A percentile compares a stretch with the other conserved stretches of the same genome.
Evolutionary conservation across 1,140 invertebrate genomes (phyloP).

Genomic region (Hycleus cichorii): DNA sequence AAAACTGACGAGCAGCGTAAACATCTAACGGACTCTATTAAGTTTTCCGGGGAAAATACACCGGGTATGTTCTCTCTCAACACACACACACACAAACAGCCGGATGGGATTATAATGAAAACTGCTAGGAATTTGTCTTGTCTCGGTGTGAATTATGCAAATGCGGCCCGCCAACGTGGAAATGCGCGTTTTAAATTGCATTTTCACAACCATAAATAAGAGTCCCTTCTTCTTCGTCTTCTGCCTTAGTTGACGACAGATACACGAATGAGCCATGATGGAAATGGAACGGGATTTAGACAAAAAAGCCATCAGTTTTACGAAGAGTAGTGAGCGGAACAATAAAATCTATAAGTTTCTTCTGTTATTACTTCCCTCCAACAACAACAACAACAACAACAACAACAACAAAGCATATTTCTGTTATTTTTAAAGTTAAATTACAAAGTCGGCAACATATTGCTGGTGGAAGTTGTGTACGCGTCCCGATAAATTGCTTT

Average conservation of each 20-base stretch:
- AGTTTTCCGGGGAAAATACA: slow-evolving; percentile 26
- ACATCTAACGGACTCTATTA: slow-evolving; percentile 33
- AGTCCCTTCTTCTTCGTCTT: slow-evolving; percentile 7
- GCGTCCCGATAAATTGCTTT: slow-evolving; percentile 3
- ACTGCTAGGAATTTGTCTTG: slow-evolving; percentile 37
- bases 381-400: slow-evolving; percentile 1
- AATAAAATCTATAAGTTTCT: not conserved
- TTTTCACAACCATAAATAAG: slow-evolving; percentile 34
- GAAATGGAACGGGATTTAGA: slow-evolving; percentile 4
- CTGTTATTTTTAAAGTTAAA: slow-evolving; percentile 9
- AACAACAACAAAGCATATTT: slow-evolving; percentile 3
- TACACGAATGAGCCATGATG: not conserved
- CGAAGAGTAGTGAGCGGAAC: not conserved
- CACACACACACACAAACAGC: slow-evolving; percentile 5
- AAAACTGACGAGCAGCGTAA: slow-evolving; percentile 28
- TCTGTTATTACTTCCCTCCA: not conserved
- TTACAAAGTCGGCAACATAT: slow-evolving; percentile 15
- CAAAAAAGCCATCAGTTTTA: no score
- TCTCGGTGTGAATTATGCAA: slow-evolving; percentile 37
- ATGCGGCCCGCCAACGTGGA: slow-evolving; percentile 34
- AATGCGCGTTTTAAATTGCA: slow-evolving; percentile 35
- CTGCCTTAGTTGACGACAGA: no score
- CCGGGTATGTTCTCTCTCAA: no score
- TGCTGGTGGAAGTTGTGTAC: slow-evolving; percentile 6
- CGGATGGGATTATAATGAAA: slow-evolving; percentile 35